A percentile compares a stretch with the other conserved stretches of the same genome.
Conservation (phyloP, 2,888 invertebrate genomes). For the Microchrysa polita region DNA sequence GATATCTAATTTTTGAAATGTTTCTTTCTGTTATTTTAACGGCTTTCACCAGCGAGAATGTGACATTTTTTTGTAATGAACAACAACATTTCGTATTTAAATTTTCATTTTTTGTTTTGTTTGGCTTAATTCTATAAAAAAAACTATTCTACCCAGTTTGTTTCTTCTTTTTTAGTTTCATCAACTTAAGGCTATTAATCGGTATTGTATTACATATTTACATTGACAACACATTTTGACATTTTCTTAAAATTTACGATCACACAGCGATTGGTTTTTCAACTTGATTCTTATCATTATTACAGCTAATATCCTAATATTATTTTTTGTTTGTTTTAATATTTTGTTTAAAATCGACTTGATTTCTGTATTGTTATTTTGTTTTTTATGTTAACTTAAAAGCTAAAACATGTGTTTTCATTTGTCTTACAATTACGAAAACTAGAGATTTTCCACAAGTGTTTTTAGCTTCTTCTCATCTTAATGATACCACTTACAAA, state of each 20-base stretch:
- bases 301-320: conserved; percentile 19
- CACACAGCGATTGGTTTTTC: conserved; percentile 43
- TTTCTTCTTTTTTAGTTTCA: not conserved
- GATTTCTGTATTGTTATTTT: conserved; percentile 11
- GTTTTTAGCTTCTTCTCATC: not conserved
- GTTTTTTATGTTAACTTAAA: not conserved
- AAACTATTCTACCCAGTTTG: not conserved
- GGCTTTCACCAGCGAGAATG: too few species aligned
- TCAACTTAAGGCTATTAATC: conserved; percentile 5
- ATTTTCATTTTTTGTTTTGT: too few species aligned
- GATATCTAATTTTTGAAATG: too few species aligned
- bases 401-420: not conserved
- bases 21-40: too few species aligned
- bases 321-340: too few species aligned
- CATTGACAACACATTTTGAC: conserved; percentile 31
- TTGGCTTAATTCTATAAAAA: conserved; percentile 10
- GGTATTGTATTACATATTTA: conserved; percentile 14
- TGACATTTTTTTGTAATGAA: not conserved
- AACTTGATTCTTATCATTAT: not conserved
- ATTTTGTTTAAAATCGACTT: conserved; percentile 34
- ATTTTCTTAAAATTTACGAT: conserved; percentile 40
- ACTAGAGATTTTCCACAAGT: conserved; percentile 29
- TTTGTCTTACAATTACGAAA: conserved; percentile 35
- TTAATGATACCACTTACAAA: not conserved
- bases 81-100: conserved; percentile 1